Conservation (phyloP, 2,113 vertebrate genomes). For the Micromys minutus region DNA sequence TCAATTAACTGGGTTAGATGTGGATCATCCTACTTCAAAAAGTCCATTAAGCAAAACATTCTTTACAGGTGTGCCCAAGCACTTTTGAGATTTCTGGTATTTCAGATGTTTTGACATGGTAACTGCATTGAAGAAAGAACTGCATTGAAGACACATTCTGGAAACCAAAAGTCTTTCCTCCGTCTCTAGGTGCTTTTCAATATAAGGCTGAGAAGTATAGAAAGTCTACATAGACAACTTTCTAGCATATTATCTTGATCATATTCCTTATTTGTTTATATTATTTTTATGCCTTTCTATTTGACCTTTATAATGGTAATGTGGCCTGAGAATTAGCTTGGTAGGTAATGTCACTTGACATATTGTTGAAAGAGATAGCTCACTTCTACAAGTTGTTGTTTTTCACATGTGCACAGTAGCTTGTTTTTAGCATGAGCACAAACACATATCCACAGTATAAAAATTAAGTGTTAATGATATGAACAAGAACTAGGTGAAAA, state of each 20-base stretch:
- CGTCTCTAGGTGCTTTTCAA: constrained; percentile 4
- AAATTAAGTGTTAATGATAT: neutral
- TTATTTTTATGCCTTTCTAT: constrained; percentile 29
- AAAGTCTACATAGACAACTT: neutral
- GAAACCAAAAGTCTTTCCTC: neutral
- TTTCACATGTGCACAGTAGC: neutral
- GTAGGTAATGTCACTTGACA: neutral
- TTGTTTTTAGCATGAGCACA: neutral
- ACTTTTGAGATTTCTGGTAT: neutral
- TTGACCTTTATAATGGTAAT: neutral
- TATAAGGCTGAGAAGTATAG: neutral
- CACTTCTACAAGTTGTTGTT: neutral
- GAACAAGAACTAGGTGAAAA: constrained; percentile 16
- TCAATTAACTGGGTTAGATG: neutral
- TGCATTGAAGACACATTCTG: no score
- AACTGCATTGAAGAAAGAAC: no score
- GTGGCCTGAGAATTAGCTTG: neutral
- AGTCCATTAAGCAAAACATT: neutral
- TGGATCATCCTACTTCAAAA: neutral
- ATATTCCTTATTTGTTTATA: constrained; percentile 17
- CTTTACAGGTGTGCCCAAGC: neutral
- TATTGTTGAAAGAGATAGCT: no score
- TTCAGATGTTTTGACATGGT: no score
- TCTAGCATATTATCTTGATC: constrained; percentile 9
- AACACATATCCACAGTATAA: neutral